A percentile compares a stretch with the other conserved stretches of the same genome.
Conservation (phyloP, 2,888 invertebrate genomes). For the Yponomeuta cagnagella region DNA sequence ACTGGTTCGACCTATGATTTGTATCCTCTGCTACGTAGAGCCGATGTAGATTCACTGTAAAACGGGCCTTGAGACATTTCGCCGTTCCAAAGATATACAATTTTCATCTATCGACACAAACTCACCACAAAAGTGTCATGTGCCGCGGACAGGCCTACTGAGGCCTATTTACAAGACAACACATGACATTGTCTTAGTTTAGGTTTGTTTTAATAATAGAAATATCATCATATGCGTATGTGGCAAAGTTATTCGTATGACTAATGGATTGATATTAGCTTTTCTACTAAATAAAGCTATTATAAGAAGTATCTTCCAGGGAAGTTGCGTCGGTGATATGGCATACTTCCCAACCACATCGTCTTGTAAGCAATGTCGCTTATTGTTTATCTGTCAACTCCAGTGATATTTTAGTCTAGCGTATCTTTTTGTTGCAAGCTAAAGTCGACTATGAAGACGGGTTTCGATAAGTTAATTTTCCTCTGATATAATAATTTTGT, state of each 20-base stretch:
- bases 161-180: no score
- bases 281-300: no score
- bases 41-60: no score
- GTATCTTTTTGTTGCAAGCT: slow-evolving; percentile 16
- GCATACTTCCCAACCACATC: slow-evolving; percentile 26
- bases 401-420: slow-evolving; percentile 19
- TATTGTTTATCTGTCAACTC: slow-evolving; percentile 67
- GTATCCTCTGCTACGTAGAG: no score
- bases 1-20: not conserved
- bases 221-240: no score
- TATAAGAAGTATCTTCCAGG: not conserved
- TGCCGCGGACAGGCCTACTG: no score
- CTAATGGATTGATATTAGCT: no score
- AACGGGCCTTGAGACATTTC: not conserved
- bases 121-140: not conserved
- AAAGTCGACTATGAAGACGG: slow-evolving; percentile 24
- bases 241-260: no score
- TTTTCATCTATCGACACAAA: not conserved
- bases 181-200: no score
- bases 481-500: slow-evolving; percentile 25
- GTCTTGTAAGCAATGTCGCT: slow-evolving; percentile 60
- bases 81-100: not conserved
- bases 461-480: not conserved
- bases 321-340: not conserved
- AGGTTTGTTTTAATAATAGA: no score